Base-by-base conservation (phyloP, 2,113 vertebrate genomes). In the Montifringilla adamsi region DNA sequence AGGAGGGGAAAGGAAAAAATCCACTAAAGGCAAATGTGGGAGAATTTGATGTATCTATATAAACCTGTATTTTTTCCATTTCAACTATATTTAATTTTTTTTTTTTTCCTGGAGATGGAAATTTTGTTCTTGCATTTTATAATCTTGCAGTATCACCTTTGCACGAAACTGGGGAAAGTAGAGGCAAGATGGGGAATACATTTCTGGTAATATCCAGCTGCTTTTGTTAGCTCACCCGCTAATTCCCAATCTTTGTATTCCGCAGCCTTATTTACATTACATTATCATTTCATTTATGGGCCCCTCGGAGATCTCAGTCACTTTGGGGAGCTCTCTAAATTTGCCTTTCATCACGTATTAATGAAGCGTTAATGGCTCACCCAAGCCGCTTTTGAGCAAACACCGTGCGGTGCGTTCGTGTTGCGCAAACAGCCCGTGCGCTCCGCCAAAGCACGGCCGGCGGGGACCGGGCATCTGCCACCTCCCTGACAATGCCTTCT, bases 291-390 rank as follows among this genome's bases (percentile, higher is more conserved):
- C 90, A 94, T 90, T 96, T 96, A 89, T 46, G 83, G 83, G 85
- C 60, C 88, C 83, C 83, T 78, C 0, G 6, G 88, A 87, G 76
- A 56, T 87, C 88, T 92, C 83, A n/a, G 22, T 83, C 79, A 92
- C 95, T 97, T 96, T 55, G 90, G 94, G 95, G 92, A 97, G 83
- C 73, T 95, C 95, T 90, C 90, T 95, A 84, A 93, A 95, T 92
- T 95, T 92, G 93, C 85, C 88, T 96, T 96, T 95, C 96, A 95
- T 96, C 90, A 92, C 7, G 23, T 89, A 96, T 97, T 97, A 97
- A 96, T 95, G 95, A 97, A 87, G 88, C 72, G 92, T 78, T 96
- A 96, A 96, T 96, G 87, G 93, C 93, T 90, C 88, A 69, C 93
- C 92, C 94, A 78, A 89, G 95, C 86, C 93, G 30, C 72, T 95